These are phyloP conservation scores for Monochamus alternatus DNA, from an alignment of 2,888 invertebrate genomes.

Conservation along the genomic window DNA sequence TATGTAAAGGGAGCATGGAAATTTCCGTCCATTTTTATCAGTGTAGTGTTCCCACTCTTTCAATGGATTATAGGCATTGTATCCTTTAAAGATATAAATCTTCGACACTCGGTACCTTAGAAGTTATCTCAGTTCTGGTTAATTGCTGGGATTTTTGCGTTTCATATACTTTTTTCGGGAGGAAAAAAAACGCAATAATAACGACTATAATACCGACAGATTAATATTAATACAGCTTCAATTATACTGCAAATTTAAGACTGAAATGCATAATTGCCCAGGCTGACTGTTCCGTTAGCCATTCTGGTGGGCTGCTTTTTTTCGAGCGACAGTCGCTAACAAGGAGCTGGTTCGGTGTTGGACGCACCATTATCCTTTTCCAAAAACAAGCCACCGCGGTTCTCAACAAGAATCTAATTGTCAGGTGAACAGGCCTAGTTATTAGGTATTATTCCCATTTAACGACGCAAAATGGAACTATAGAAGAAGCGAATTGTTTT, in stretches of 20 bases:
- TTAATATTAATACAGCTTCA: slow-evolving; percentile 31
- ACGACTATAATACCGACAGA: slow-evolving; percentile 19
- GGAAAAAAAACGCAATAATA: background rate
- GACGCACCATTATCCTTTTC: slow-evolving; percentile 51
- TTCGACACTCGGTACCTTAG: too few species aligned
- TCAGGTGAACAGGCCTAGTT: slow-evolving; percentile 45
- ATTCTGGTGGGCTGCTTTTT: slow-evolving; percentile 31
- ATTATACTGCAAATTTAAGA: slow-evolving; percentile 17
- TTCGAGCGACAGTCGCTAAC: slow-evolving; percentile 43
- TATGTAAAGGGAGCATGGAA: too few species aligned
- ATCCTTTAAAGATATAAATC: too few species aligned
- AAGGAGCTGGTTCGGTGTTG: slow-evolving; percentile 46
- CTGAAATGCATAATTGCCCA: slow-evolving; percentile 12
- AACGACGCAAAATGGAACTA: background rate
- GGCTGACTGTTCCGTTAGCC: slow-evolving; percentile 21
- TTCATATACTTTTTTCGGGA: too few species aligned
- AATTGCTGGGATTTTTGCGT: too few species aligned
- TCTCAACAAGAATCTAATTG: slow-evolving; percentile 53
- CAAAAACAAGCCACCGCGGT: slow-evolving; percentile 54
- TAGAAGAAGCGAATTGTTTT: too few species aligned
- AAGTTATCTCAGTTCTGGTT: too few species aligned
- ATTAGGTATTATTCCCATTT: slow-evolving; percentile 48
- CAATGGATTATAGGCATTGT: too few species aligned
- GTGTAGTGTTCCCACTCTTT: too few species aligned
- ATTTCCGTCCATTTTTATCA: too few species aligned